These are phyloP conservation scores for Actenoides hombroni DNA, from an alignment of 2,113 vertebrate genomes.

Conservation along the genomic window DNA sequence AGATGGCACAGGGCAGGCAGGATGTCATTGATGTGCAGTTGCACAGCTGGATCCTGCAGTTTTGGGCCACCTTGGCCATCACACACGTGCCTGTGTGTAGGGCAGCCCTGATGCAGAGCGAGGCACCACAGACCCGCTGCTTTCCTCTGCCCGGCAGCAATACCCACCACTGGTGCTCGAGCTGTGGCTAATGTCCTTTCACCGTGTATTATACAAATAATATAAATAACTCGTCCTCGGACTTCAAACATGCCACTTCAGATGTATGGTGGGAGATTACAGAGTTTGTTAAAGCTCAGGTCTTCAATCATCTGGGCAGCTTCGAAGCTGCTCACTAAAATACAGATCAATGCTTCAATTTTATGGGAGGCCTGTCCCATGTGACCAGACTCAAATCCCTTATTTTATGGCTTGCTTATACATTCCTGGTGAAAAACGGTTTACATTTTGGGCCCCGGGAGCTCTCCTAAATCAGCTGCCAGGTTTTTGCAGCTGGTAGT, in stretches of 20 bases:
- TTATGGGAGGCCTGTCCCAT: constrained; percentile 85
- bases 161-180: neutral
- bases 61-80: neutral
- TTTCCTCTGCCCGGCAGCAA: neutral
- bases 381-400: constrained; percentile 85
- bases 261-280: constrained; percentile 82
- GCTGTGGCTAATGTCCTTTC: constrained; percentile 76
- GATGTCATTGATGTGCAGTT: neutral
- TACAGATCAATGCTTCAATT: constrained; percentile 84
- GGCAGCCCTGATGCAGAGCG: rapidly evolving
- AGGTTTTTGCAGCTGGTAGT: constrained; percentile 83
- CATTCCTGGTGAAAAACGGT: constrained; percentile 90
- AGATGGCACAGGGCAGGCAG: neutral
- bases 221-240: constrained; percentile 78
- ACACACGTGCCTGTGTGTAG: rapidly evolving
- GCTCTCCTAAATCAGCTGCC: constrained; percentile 92
- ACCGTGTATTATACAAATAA: constrained; percentile 71
- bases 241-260: constrained; percentile 85
- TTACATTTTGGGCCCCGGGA: constrained; percentile 88
- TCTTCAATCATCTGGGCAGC: constrained; percentile 72
- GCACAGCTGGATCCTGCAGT: rapidly evolving
- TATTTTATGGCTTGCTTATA: constrained; percentile 95
- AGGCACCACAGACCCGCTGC: rapidly evolving
- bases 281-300: constrained; percentile 76
- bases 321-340: constrained; percentile 71